Percentiles rank a stretch among this genome's conserved stretches.
Evolutionary conservation across 2,113 vertebrate species (phyloP).

Genomic region (Tachycineta bicolor): DNA sequence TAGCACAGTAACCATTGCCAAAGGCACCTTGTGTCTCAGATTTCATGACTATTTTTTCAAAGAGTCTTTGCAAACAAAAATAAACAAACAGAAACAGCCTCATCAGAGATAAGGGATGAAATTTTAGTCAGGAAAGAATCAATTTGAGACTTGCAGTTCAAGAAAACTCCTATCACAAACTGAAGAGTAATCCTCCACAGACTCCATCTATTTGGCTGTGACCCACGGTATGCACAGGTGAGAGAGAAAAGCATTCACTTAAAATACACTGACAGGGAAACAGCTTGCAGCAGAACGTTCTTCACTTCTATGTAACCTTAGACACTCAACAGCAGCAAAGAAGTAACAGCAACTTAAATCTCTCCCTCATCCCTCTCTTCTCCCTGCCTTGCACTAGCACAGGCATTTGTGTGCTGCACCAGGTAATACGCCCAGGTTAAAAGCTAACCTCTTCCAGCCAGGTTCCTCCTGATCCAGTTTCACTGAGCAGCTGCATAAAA

Average conservation of each 20-base stretch:
- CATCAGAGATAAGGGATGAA: not conserved
- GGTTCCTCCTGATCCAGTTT: not conserved
- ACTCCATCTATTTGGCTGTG: not conserved
- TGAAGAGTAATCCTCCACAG: not conserved
- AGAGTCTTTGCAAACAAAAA: not conserved
- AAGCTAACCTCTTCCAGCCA: not conserved
- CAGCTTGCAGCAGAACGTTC: not conserved
- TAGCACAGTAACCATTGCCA: not conserved
- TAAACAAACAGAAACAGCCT: not conserved
- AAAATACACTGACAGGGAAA: not conserved
- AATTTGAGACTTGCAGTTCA: not conserved
- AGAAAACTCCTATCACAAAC: not conserved
- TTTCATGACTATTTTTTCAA: not conserved
- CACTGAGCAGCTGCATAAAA: not conserved
- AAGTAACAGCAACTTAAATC: not conserved
- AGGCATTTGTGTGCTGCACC: not conserved
- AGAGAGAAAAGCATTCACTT: not conserved
- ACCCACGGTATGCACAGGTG: not conserved
- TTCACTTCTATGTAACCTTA: not conserved
- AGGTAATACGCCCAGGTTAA: not conserved
- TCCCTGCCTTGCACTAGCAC: not conserved
- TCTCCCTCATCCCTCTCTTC: not conserved
- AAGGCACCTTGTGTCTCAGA: not conserved
- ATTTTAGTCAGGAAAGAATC: not conserved
- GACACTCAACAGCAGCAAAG: not conserved